Base-by-base conservation (phyloP, 2,113 vertebrate species). In the Hippoglossus stenolepis region DNA sequence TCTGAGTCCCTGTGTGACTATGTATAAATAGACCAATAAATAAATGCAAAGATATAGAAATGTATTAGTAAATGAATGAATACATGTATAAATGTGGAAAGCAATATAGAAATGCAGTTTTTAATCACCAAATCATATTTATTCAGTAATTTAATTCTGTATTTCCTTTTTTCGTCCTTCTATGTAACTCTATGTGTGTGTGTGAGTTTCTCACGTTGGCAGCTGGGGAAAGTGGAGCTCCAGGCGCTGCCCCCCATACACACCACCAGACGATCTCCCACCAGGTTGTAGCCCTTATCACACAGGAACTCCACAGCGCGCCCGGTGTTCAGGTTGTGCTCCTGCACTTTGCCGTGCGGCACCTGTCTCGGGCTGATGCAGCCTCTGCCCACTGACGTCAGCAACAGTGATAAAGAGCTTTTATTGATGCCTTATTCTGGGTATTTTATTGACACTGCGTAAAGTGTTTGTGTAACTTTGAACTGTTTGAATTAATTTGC, bases 191-290 rank as follows among this genome's bases (percentile, higher is more conserved):
- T 24, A 12, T 51, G 26, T 45, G 17, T 43, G 24, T 71, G 57
- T 38, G 21, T 21, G 28, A 4, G 5, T 90, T 89, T 93, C 97
- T 93, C 93, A 99, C 97, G 92, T 95, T 96, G 95, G 93, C 97
- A 99, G 64, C 94, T 79, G 77, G 98, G 97, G 69, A 92, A 87
- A 0, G 93, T 75, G 69, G 95, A 94, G 85, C 94, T 97, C 98
- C 98, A 99, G 60, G 88, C 91, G 81, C 93, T 95, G 38, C 95
- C 92, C 71, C 88, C 93, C 62, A 94, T 94, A 79, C 98, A 99
- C 66, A 94, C 88, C 56, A 96, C 93, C 43, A 92, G 62, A 1
- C 91, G 54, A 0, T 95, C 92, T 26, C 97, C 97, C 83, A 96
- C 93, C 65, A 99, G 93, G 68, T 28, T 92, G 87, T 96, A 99